Percentiles rank a stretch among this genome's conserved stretches.
phyloP scores from a whole-genome alignment of 64 coral and sea anemone species.

The Astreopora myriophthalma region DNA sequence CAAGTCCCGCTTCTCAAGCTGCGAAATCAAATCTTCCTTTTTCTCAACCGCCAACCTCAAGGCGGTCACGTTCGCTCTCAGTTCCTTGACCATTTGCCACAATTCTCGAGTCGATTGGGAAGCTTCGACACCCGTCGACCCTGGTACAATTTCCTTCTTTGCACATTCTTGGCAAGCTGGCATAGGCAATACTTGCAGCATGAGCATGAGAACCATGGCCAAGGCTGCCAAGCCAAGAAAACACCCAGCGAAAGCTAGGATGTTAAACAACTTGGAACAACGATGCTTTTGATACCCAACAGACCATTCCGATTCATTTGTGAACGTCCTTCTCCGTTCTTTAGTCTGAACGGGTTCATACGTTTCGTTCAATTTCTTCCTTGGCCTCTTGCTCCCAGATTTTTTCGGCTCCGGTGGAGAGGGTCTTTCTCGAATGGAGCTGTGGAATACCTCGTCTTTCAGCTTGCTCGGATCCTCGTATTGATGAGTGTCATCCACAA shows the following conservation, averaged over 20 bases:
- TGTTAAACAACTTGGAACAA: neutral
- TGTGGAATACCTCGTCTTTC: neutral
- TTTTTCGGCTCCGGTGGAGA: neutral
- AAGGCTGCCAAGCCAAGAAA: conserved; percentile 5
- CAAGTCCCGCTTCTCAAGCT: conserved; percentile 28
- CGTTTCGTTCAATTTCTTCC: conserved; percentile 59
- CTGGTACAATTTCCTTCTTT: neutral
- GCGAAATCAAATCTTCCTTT: conserved; percentile 50
- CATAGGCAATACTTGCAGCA: neutral
- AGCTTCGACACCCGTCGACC: neutral
- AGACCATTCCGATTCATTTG: neutral
- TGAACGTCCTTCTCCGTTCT: conserved; percentile 4
- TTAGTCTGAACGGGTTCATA: conserved; percentile 36
- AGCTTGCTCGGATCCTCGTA: conserved; percentile 64
- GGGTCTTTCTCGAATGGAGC: neutral
- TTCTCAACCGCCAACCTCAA: neutral
- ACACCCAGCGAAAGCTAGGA: neutral
- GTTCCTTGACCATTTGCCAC: conserved; percentile 7
- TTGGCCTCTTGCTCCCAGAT: conserved; percentile 29
- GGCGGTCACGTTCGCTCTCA: conserved; percentile 23
- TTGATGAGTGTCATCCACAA: conserved; percentile 30
- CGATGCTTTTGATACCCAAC: neutral
- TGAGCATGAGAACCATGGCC: conserved; percentile 5
- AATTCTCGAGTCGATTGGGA: neutral
- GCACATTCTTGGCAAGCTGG: conserved; percentile 28